Base-by-base conservation (phyloP, 1,140 invertebrate species). In the Drosophila gunungcola region DNA sequence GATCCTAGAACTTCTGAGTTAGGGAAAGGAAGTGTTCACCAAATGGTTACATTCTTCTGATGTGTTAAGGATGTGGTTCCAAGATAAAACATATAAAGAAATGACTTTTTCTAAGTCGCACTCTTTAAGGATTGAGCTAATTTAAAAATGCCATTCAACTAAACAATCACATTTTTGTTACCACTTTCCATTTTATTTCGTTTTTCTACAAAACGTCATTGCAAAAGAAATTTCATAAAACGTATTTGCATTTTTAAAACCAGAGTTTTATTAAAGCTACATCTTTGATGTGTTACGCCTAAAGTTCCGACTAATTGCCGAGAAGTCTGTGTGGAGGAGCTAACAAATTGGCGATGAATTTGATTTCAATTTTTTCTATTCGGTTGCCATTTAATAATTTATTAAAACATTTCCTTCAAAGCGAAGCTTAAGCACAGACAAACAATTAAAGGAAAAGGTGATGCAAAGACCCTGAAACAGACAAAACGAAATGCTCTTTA, bases 401-500 rank as follows among this genome's bases (percentile, higher is more conserved):
- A 78, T 78, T 70, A 77, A 76, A 77, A 63, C 62, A 68, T 67
- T 64, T 46, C 61, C 52, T 48, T 70, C 64, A 49, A 70, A 57
- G 43, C 21, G 21, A 42, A 29, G 43, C 67, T 70, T 49, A 57
- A 2, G 36, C 36, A 36, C 51, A 70, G 64, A 70, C 51, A 70
- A 69, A 70, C 64, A 70, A 16, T 56, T 54, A 16, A 21, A n/a
- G 25, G 21, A 25, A 53, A 54, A 67, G 62, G 39, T 68, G 36
- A 48, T 27, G 77, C 62, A 61, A 39, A 63, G 62, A 58, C 29
- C 64, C 45, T 48, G 32, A 55, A 36, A 43, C 36, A 56, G 54
- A 57, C 52, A 58, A 54, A 74, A 74, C 41, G 45, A 63, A 81
- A 63, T 79, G 63, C 67, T 57, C 63, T 83, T 88, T 61, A 69